Evolutionary conservation across 1,140 invertebrate genomes (phyloP).

Genomic region (Drosophila truncata): DNA sequence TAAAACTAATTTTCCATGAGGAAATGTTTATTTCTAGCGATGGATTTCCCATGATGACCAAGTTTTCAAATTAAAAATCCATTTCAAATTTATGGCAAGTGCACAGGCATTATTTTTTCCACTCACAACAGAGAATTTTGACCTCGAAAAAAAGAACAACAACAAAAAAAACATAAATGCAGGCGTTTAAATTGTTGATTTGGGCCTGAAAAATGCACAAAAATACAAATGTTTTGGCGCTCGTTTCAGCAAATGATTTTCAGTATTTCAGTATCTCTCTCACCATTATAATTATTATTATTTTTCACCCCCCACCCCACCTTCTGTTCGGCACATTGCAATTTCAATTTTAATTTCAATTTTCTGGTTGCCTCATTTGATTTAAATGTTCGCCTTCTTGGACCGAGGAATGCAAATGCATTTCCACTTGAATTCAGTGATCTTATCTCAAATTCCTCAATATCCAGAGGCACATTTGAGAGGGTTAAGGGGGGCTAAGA

Average conservation of each 20-base stretch:
- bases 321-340: conserved; percentile 5
- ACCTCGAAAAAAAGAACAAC: conserved; percentile 7
- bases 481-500: conserved; percentile 7
- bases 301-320: not conserved
- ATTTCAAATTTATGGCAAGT: conserved; percentile 54
- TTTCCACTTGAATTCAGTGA: conserved; percentile 50
- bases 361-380: conserved; percentile 29
- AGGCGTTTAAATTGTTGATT: conserved; percentile 29
- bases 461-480: conserved; percentile 12
- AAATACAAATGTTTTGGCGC: conserved; percentile 13
- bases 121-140: conserved; percentile 3
- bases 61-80: conserved; percentile 61
- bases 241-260: conserved; percentile 15
- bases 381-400: conserved; percentile 13
- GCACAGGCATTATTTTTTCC: conserved; percentile 31
- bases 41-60: conserved; percentile 3
- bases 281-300: conserved; percentile 5
- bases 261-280: conserved; percentile 21
- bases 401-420: conserved; percentile 35
- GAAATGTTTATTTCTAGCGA: not conserved
- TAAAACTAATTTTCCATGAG: not conserved
- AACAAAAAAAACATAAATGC: not conserved
- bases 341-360: conserved; percentile 42
- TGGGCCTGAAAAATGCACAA: conserved; percentile 6
- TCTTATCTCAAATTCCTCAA: conserved; percentile 31